Conservation (phyloP, 2,888 invertebrate species). For the Lepidochitona cinerea region DNA sequence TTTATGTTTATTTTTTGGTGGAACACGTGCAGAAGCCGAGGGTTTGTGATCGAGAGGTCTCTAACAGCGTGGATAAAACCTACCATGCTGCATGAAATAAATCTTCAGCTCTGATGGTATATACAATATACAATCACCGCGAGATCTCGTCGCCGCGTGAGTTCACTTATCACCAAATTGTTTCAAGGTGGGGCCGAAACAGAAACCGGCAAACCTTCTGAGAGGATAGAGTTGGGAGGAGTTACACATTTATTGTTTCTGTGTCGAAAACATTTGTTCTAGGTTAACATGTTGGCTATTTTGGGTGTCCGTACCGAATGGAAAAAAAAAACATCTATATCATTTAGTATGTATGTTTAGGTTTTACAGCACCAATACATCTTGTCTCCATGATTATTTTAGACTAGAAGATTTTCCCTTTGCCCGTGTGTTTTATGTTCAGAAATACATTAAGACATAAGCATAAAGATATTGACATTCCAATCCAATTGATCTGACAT, state of each 20-base stretch:
- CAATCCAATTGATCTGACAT: too few relatives aligned
- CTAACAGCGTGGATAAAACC: neutral
- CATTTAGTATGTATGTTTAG: too few relatives aligned
- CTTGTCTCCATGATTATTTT: too few relatives aligned
- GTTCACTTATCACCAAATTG: neutral
- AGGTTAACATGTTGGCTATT: too few relatives aligned
- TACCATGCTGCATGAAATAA: neutral
- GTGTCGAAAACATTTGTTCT: neutral
- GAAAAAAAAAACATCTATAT: too few relatives aligned
- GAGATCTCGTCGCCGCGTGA: neutral
- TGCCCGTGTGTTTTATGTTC: too few relatives aligned
- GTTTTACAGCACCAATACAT: too few relatives aligned
- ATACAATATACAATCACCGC: neutral
- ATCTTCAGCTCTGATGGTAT: neutral
- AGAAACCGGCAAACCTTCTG: neutral
- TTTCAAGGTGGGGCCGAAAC: neutral
- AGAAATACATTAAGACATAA: too few relatives aligned
- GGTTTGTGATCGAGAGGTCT: neutral
- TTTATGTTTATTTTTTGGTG: neutral
- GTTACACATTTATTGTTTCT: neutral
- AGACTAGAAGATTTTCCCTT: too few relatives aligned
- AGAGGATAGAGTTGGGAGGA: neutral
- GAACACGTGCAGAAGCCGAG: neutral
- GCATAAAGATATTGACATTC: too few relatives aligned
- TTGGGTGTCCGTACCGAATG: too few relatives aligned